A percentile compares a stretch with the other conserved stretches of the same genome.
Conservation (phyloP, 2,888 invertebrate species). For the Therioaphis trifolii region DNA sequence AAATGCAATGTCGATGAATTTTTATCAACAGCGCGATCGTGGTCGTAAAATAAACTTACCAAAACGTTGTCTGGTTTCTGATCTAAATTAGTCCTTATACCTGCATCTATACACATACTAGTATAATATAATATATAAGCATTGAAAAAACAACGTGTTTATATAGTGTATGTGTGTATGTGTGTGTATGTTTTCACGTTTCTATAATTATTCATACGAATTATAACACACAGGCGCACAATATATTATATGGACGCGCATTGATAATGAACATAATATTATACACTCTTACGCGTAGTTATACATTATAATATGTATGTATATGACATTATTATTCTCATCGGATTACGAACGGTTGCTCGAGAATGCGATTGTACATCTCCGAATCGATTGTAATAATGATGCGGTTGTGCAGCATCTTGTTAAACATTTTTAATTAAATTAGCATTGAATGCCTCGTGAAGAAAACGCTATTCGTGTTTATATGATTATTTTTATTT, state of each 20-base stretch:
- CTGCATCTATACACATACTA: not conserved
- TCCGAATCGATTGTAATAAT: slow-evolving; percentile 34
- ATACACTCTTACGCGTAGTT: not conserved
- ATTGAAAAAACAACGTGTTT: not conserved
- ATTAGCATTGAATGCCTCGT: slow-evolving; percentile 41
- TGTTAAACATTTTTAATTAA: slow-evolving; percentile 55
- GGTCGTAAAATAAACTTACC: slow-evolving; percentile 12
- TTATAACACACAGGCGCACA: not conserved
- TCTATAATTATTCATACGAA: slow-evolving; percentile 34
- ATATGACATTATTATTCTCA: slow-evolving; percentile 22
- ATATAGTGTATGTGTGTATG: too few species aligned
- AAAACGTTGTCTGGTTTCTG: not conserved
- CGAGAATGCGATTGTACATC: slow-evolving; percentile 33
- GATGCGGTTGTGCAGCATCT: slow-evolving; percentile 36
- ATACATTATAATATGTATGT: not conserved
- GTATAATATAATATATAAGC: too few species aligned
- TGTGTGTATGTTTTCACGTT: slow-evolving; percentile 39
- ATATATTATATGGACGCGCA: not conserved
- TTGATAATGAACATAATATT: not conserved
- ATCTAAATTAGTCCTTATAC: slow-evolving; percentile 21
- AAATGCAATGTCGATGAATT: not conserved
- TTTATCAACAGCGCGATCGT: not conserved
- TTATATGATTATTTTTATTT: slow-evolving; percentile 25
- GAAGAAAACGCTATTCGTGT: slow-evolving; percentile 17
- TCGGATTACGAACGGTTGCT: not conserved